Base-by-base conservation (phyloP, 2,113 vertebrate species). In the Hucho hucho region DNA sequence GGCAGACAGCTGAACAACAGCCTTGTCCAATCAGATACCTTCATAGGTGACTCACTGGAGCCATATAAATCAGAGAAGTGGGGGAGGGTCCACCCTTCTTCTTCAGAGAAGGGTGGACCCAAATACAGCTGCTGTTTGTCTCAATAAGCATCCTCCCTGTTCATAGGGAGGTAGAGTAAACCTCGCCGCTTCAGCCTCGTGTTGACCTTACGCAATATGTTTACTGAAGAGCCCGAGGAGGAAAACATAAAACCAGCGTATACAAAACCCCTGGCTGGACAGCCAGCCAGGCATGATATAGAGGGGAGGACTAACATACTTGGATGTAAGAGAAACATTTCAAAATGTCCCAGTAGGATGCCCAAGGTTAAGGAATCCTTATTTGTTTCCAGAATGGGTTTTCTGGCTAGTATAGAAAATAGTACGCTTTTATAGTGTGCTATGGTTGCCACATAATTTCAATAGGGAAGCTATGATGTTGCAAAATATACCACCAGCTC, bases 101-200 rank as follows among this genome's bases (percentile, higher is more conserved):
- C 78, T 81, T 18, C 67, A 77, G 79, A 78, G 78, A 82, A 81
- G 74, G 74, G 75, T 82, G 88, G 83, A 84, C 69, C 84, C 84
- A 89, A 91, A 90, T 90, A 89, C 92, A 94, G 92, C 92, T 93
- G 92, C 89, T 89, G 90, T 73, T 90, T 86, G 73, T 91, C 89
- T 90, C 85, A 81, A 81, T 92, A 90, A 90, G 63, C 75, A 76
- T 66, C 64, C 72, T 84, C 70, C 70, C 32, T 81, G 83, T 83
- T 87, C 83, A 74, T 75, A 77, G 79, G 72, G 86, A 81, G 77
- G 81, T 86, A 84, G 81, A 83, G 82, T 92, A 90, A 90, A 91
- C 88, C 82, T 77, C 78, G 80, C 81, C 53, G 28, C 80, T 47
- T 72, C 77, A 73, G 83, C 73, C 74, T 25, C 64, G 4, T 65